Base-by-base conservation (phyloP, 2,113 vertebrate genomes). In the Shinisaurus crocodilurus region DNA sequence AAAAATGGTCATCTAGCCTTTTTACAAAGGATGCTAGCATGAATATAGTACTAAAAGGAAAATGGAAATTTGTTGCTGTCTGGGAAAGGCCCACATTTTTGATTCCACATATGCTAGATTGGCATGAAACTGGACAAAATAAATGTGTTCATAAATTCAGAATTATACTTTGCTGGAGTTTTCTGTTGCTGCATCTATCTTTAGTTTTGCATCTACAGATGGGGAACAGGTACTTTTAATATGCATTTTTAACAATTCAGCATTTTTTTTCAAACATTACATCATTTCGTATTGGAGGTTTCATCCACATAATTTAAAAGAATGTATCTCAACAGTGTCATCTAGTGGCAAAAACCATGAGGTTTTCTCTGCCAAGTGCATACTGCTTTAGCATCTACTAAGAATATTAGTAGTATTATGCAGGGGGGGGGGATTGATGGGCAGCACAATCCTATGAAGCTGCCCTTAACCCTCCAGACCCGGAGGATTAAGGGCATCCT, bases 291-390 rank as follows among this genome's bases (percentile, higher is more conserved):
- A 0, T 15, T 40, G 70, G 23, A 60, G 43, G 16, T 75, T 76
- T 32, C 0, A 0, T 76, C 90, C 87, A 77, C 34, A 0, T 6
- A 18, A 48, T 70, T 87, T 40, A 65, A 40, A 7, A n/a, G n/a
- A 95, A 90, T 5, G 1, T 90, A 91, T 95, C 70, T 95, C 89
- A 79, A 93, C 76, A 94, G 92, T 94, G 96, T 50, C 97, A 97
- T 93, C 97, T 97, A 95, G 96, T 95, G 97, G 93, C 69, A 2
- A 13, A 57, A 50, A 3, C 0, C 0, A 6, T 23, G 12, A 2
- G 5, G 86, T 67, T 63, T 54, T 57, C 48, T 74, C 9, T 29
- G 37, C 18, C 5, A 45, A 43, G 16, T 3, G 37, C 12, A 32
- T 70, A 23, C 6, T 84, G 48, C 5, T 9, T 86, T 18, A 32